A percentile compares a stretch with the other conserved stretches of the same genome.
phyloP scores from a whole-genome alignment of 2,113 vertebrate genomes.

The Tychaedon coryphoeus region DNA sequence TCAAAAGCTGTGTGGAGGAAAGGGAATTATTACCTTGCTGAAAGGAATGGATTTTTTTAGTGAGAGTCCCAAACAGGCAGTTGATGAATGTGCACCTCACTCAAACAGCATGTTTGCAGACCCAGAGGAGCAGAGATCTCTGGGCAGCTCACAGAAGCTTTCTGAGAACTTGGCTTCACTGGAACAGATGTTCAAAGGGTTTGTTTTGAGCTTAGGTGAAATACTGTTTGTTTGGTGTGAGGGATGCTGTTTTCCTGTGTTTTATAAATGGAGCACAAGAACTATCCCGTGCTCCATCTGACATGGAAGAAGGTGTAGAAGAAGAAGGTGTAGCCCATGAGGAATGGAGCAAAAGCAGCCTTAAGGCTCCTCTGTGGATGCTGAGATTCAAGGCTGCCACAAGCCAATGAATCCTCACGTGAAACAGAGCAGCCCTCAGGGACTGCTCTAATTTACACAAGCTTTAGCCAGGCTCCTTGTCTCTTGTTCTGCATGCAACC shows the following conservation, averaged over 20 bases:
- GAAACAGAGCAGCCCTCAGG: conserved; percentile 42
- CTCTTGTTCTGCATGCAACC: conserved; percentile 6
- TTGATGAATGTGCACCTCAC: not conserved
- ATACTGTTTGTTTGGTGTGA: not conserved
- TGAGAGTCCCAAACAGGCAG: not conserved
- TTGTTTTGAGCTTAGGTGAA: accelerated
- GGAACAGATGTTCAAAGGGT: not conserved
- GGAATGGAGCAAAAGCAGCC: not conserved
- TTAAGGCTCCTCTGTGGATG: not conserved
- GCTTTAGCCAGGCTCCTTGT: conserved; percentile 4
- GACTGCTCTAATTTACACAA: conserved; percentile 42
- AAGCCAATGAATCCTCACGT: not conserved
- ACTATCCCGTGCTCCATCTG: not conserved
- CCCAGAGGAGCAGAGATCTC: not conserved
- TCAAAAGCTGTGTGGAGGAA: not conserved
- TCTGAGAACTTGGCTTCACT: not conserved
- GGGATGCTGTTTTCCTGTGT: not conserved
- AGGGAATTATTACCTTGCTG: not conserved
- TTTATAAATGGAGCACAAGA: not conserved
- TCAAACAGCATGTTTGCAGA: not conserved
- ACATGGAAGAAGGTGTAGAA: no score
- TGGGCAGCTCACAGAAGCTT: not conserved
- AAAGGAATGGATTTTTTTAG: not conserved
- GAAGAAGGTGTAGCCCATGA: not conserved
- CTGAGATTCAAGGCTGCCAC: not conserved